Conservation (phyloP, 2,888 invertebrate genomes). For the Athalia cordata region DNA sequence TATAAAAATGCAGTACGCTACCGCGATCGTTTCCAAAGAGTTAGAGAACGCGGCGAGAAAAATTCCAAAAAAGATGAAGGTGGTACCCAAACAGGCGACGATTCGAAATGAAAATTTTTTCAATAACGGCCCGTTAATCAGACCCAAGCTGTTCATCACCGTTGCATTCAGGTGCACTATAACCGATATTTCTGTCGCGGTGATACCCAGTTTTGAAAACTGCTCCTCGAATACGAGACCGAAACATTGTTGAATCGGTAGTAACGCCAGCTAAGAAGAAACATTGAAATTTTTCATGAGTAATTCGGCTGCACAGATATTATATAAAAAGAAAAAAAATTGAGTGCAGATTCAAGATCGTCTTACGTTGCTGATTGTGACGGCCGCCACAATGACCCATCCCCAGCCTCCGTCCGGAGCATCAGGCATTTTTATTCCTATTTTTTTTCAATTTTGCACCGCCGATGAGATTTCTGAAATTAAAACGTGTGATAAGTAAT, state of each 20-base stretch:
- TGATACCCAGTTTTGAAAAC: slow-evolving; percentile 67
- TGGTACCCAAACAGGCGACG: slow-evolving; percentile 71
- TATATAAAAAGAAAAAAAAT: not conserved
- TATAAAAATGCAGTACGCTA: slow-evolving; percentile 68
- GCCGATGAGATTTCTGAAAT: not conserved
- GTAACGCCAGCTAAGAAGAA: slow-evolving; percentile 68
- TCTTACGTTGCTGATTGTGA: slow-evolving; percentile 73
- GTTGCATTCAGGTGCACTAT: slow-evolving; percentile 72
- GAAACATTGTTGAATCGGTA: slow-evolving; percentile 72
- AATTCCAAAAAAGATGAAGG: slow-evolving; percentile 71
- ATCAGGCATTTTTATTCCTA: slow-evolving; percentile 6
- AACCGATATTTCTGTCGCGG: slow-evolving; percentile 71
- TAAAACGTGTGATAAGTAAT: not conserved
- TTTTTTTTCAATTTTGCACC: not conserved
- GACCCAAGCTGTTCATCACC: slow-evolving; percentile 71
- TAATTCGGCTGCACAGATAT: too few relatives aligned
- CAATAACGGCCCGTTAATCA: slow-evolving; percentile 73
- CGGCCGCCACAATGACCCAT: slow-evolving; percentile 73
- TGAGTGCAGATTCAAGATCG: not conserved
- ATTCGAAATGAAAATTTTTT: slow-evolving; percentile 71
- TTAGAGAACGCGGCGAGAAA: slow-evolving; percentile 71
- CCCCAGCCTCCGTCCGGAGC: slow-evolving; percentile 75
- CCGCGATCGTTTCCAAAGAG: slow-evolving; percentile 70
- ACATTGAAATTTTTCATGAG: not conserved
- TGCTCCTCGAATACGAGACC: slow-evolving; percentile 72